These are phyloP conservation scores for Atherinosoma microstoma DNA, from an alignment of 2,797 vertebrate genomes.

Conservation along the genomic window DNA sequence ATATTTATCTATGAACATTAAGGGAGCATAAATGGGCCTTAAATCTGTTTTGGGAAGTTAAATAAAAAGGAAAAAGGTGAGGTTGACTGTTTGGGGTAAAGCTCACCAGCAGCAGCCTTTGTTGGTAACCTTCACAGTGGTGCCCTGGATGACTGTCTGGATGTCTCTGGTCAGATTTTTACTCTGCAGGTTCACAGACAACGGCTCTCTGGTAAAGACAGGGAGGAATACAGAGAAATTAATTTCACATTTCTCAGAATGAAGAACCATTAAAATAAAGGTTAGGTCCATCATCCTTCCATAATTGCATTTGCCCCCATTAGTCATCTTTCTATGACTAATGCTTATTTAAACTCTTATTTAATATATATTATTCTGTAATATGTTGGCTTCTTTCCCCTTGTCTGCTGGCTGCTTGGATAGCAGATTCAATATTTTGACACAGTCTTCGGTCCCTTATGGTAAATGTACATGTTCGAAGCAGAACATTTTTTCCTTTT, in stretches of 20 bases:
- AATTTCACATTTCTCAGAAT: neutral
- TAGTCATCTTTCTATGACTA: too few relatives aligned
- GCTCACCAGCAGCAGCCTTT: constrained; percentile 93
- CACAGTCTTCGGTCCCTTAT: too few relatives aligned
- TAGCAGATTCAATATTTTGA: too few relatives aligned
- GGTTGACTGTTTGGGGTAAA: fast-evolving
- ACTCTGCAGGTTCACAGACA: constrained; percentile 87
- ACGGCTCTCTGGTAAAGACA: constrained; percentile 82
- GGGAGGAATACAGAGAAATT: neutral
- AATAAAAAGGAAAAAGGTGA: neutral
- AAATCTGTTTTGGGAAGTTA: neutral
- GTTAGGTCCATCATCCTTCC: neutral
- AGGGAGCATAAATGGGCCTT: neutral
- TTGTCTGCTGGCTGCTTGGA: too few relatives aligned
- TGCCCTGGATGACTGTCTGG: constrained; percentile 85
- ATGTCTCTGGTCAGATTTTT: constrained; percentile 87
- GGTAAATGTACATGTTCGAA: too few relatives aligned
- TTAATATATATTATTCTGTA: too few relatives aligned
- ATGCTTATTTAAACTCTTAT: too few relatives aligned
- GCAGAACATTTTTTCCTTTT: too few relatives aligned
- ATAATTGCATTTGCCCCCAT: neutral
- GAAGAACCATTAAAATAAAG: neutral
- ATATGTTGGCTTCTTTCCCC: too few relatives aligned
- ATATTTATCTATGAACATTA: neutral
- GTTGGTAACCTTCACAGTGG: constrained; percentile 85